phyloP scores from a whole-genome alignment of 2,888 invertebrate genomes.

The Drosophila anomalipes region DNA sequence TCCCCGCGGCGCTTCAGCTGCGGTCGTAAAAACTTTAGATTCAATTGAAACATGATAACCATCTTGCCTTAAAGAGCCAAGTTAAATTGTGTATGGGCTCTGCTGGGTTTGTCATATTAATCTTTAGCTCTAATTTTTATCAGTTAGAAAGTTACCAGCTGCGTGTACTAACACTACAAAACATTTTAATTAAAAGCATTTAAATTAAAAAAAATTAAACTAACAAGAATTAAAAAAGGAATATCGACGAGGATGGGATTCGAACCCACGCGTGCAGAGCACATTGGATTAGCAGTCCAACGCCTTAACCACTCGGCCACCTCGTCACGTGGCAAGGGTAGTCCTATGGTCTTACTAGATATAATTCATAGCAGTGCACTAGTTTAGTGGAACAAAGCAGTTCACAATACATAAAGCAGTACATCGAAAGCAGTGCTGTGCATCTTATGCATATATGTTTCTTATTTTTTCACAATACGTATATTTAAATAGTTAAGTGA shows the following conservation, averaged over 20 bases:
- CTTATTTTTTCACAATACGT: neutral
- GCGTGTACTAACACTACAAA: neutral
- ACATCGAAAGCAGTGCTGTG: neutral
- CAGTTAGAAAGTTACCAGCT: neutral
- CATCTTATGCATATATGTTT: neutral
- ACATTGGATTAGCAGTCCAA: constrained; percentile 95
- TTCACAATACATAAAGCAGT: constrained; percentile 22
- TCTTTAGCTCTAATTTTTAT: neutral
- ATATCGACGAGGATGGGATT: constrained; percentile 92
- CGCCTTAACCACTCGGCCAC: constrained; percentile 95
- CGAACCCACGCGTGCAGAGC: constrained; percentile 95
- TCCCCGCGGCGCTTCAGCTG: constrained; percentile 27
- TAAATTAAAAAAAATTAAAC: neutral
- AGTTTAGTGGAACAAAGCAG: neutral
- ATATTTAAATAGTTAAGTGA: neutral
- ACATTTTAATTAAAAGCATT: neutral
- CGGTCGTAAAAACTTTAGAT: constrained; percentile 59
- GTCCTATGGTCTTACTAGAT: constrained; percentile 15
- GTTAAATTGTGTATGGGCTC: constrained; percentile 4
- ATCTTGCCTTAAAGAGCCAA: constrained; percentile 55
- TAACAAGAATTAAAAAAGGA: constrained; percentile 38
- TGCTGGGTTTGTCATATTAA: constrained; percentile 1
- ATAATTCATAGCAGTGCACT: neutral
- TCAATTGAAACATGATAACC: constrained; percentile 70
- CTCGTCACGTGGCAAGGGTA: constrained; percentile 92